phyloP scores from a whole-genome alignment of 2,113 vertebrate genomes.

The Catharus minimus region DNA sequence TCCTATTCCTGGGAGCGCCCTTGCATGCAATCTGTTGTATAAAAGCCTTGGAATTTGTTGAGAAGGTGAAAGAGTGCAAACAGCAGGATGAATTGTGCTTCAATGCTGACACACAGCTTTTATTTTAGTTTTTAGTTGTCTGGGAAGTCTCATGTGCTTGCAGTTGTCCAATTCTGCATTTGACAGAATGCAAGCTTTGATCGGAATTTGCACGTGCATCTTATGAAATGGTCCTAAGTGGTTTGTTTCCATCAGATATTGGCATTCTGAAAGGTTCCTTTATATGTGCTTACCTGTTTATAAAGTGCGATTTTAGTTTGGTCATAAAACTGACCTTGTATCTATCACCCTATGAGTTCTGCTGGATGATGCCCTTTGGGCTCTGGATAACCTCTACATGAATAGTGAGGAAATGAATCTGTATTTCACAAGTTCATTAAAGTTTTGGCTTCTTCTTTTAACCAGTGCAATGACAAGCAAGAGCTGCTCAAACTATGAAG shows the following conservation, averaged over 20 bases:
- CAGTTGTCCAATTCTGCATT: not conserved
- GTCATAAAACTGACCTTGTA: not conserved
- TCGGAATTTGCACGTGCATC: not conserved
- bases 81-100: not conserved
- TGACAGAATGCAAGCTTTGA: not conserved
- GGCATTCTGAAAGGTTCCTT: not conserved
- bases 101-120: not conserved
- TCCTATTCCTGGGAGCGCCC: not conserved
- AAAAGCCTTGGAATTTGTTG: not conserved
- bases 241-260: not conserved
- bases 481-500: not conserved
- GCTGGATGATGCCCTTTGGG: not conserved
- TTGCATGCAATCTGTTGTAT: not conserved
- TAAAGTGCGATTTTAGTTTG: not conserved
- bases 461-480: not conserved
- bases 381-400: not conserved
- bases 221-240: rapidly evolving
- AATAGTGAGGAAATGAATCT: not conserved
- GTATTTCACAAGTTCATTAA: not conserved
- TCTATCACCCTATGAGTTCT: not conserved
- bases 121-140: not conserved
- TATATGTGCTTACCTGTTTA: not conserved
- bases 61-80: not conserved
- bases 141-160: not conserved
- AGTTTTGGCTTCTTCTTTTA: not conserved